Conservation (phyloP, 2,113 vertebrate genomes). For the Odontophorus gujanensis region DNA sequence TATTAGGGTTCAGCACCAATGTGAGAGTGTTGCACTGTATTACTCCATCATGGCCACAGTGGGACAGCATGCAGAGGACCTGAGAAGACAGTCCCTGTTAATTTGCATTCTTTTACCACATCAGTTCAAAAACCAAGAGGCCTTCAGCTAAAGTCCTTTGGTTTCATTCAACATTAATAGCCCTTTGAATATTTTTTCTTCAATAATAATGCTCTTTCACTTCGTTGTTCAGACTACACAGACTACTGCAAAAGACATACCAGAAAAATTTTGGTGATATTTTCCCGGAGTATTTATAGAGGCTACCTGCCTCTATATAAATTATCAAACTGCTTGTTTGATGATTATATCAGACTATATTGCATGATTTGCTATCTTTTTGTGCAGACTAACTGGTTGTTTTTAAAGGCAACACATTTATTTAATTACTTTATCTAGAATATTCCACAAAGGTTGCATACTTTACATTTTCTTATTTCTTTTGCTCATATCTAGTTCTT, state of each 20-base stretch:
- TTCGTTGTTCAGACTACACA: neutral
- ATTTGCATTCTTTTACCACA: neutral
- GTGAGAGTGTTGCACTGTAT: neutral
- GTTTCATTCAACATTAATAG: neutral
- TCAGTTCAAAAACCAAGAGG: neutral
- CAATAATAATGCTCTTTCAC: neutral
- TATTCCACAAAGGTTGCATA: neutral
- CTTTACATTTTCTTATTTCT: conserved; percentile 51
- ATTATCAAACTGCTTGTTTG: neutral
- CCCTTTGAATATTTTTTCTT: neutral
- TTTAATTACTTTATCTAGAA: neutral
- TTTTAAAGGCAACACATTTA: neutral
- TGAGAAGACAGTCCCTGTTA: accelerated
- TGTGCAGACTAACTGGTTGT: neutral
- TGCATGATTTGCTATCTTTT: neutral
- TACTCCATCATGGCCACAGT: accelerated
- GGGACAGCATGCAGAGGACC: neutral
- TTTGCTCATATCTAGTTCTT: neutral
- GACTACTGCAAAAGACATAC: neutral
- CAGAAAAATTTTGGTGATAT: neutral
- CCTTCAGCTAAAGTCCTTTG: neutral
- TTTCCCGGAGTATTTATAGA: neutral
- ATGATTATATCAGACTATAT: neutral
- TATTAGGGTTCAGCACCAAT: neutral
- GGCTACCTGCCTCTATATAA: too few relatives aligned